phyloP scores from a whole-genome alignment of 2,113 vertebrate species.

The Calypte anna region DNA sequence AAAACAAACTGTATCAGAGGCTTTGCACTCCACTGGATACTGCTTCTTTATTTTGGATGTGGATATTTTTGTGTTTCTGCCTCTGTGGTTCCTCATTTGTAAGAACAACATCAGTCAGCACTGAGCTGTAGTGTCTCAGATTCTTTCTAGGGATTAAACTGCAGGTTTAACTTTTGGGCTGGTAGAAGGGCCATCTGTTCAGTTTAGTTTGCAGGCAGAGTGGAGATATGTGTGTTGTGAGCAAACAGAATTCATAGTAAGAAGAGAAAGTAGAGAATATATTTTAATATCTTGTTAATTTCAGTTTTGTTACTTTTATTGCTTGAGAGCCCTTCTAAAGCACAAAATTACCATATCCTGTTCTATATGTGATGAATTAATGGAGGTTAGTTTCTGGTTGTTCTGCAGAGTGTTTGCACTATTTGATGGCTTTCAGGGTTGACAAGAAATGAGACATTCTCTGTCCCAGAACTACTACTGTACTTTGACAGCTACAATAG shows the following conservation, averaged over 20 bases:
- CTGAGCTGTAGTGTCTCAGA: neutral
- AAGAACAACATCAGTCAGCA: constrained; percentile 34
- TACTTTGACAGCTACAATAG: neutral
- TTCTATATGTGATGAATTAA: neutral
- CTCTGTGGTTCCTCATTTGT: constrained; percentile 31
- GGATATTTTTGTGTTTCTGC: neutral
- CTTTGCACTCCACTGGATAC: neutral
- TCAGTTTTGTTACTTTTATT: neutral
- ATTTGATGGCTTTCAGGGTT: neutral
- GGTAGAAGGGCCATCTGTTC: constrained; percentile 28
- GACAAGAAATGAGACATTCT: neutral
- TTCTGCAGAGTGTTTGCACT: neutral
- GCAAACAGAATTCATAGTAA: neutral
- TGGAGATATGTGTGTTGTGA: neutral
- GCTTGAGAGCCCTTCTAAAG: neutral
- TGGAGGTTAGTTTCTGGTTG: neutral
- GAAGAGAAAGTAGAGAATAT: neutral
- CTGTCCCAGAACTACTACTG: neutral
- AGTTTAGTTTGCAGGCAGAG: neutral
- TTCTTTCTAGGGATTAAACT: constrained; percentile 39
- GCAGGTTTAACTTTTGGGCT: constrained; percentile 40
- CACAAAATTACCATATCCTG: neutral
- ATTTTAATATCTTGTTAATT: neutral
- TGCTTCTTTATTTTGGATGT: neutral
- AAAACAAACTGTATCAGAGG: neutral